Conservation (phyloP, 1,140 invertebrate species). For the Brachionus angularis region DNA sequence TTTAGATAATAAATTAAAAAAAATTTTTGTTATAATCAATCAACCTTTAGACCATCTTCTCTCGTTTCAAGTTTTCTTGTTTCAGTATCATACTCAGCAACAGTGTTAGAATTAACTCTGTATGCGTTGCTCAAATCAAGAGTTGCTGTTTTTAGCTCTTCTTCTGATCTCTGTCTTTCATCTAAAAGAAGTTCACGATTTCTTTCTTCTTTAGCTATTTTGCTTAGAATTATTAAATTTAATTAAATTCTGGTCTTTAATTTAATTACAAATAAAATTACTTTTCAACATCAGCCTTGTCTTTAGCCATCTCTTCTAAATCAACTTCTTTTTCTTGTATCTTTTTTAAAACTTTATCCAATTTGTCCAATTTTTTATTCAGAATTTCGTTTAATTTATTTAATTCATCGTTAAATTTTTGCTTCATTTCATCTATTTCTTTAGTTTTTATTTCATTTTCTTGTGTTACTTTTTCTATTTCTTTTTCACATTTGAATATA, state of each 20-base stretch:
- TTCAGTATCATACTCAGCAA: constrained; percentile 22
- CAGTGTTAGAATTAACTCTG: not conserved
- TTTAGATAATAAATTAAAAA: not conserved
- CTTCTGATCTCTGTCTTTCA: constrained; percentile 19
- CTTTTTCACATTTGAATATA: not conserved
- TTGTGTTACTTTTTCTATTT: not conserved
- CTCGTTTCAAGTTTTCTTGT: constrained; percentile 9
- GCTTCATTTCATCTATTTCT: not conserved
- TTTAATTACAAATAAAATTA: not conserved
- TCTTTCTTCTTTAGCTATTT: constrained; percentile 24
- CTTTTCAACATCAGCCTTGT: constrained; percentile 30
- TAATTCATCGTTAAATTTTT: constrained; percentile 23
- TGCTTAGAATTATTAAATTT: constrained; percentile 6
- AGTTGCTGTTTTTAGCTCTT: constrained; percentile 4
- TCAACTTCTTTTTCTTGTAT: constrained; percentile 36
- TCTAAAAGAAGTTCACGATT: not conserved
- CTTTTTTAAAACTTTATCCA: constrained; percentile 41
- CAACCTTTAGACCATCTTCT: constrained; percentile 31
- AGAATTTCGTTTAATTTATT: constrained; percentile 7
- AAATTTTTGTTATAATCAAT: not conserved
- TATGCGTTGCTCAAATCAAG: not conserved
- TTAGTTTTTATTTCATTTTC: constrained; percentile 2
- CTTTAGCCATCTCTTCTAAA: constrained; percentile 36
- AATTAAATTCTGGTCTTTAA: not conserved
- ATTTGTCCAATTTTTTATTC: constrained; percentile 40